Evolutionary conservation across 2,888 invertebrate genomes (phyloP).

Genomic region (Nomada goodeniana): DNA sequence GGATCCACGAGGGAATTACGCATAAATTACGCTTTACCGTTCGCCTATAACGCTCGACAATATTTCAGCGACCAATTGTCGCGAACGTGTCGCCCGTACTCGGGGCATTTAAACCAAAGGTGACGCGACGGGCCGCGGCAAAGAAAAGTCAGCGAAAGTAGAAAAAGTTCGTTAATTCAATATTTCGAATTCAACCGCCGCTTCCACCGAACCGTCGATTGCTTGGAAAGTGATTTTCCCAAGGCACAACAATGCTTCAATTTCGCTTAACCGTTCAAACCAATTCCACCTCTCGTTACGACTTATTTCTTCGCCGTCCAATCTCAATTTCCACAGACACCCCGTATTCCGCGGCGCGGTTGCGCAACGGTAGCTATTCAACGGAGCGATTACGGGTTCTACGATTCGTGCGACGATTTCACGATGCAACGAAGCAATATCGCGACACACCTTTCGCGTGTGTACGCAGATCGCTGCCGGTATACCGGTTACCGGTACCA

Average conservation of each 20-base stretch:
- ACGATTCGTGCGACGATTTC: constrained; percentile 56
- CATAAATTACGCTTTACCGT: background rate
- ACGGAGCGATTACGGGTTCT: constrained; percentile 15
- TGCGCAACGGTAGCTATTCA: constrained; percentile 20
- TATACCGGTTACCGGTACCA: constrained; percentile 54
- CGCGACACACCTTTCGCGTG: constrained; percentile 41
- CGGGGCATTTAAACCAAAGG: background rate
- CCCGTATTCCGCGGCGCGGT: background rate
- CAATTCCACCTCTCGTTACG: background rate
- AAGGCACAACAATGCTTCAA: background rate
- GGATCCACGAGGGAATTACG: background rate
- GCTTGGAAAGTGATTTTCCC: background rate
- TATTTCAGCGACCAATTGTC: background rate
- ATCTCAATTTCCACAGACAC: constrained; percentile 13
- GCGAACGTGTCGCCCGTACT: background rate
- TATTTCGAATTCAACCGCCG: no score
- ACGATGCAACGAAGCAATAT: constrained; percentile 23
- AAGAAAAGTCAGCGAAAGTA: background rate
- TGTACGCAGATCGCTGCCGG: constrained; percentile 55
- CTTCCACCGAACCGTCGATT: no score
- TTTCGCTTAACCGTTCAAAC: background rate
- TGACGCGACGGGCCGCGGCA: background rate
- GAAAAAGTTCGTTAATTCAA: no score
- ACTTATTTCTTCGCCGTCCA: background rate
- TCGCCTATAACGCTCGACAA: background rate